Base-by-base conservation (phyloP, 1,140 invertebrate genomes). In the Acromyrmex charruanus region DNA sequence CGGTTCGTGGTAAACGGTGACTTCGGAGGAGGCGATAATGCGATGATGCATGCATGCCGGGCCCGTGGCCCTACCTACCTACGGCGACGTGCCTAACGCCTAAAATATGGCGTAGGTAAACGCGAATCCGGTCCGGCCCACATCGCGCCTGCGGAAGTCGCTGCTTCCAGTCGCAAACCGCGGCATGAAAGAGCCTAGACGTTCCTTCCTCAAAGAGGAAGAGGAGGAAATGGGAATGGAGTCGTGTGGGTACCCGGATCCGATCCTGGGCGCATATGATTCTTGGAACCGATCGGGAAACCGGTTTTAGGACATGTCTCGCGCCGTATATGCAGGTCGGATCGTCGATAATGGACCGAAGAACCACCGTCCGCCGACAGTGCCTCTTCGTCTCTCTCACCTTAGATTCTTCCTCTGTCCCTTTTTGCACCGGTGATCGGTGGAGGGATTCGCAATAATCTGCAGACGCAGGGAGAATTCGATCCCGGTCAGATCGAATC, bases 181-280 rank as follows among this genome's bases (percentile, higher is more conserved):
- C 80, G 85, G 80, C 89, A 85, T 88, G 85, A 90, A 93, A 89
- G 90, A 92, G 86, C 86, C 88, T 68, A 86, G 85, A 81, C 74
- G 87, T 85, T 25, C 25, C 25, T 25, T 25, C 25, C 25, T 25
- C 79, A 68, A 66, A 86, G 81, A 58, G 44, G 44, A 65, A 59
- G 79, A 44, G 85, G 58, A 31, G 69, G 77, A 85, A 77, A 71
- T 51, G 75, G 68, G 77, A 63, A 86, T 53, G 74, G 72, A 39
- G 35, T 74, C 84, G 85, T 90, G 90, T 92, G 93, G 92, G 93
- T 92, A 93, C 93, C 93, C 93, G 93, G 93, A 94, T 94, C 93
- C 93, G 92, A 91, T 88, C 65, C 69, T 51, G 28, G 90, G 88
- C 88, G 86, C 89, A 86, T 88, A 86, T 86, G 68, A 81, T 92